A percentile compares a stretch with the other conserved stretches of the same genome.
phyloP scores from a whole-genome alignment of 2,113 vertebrate species.

The Apus apus region DNA sequence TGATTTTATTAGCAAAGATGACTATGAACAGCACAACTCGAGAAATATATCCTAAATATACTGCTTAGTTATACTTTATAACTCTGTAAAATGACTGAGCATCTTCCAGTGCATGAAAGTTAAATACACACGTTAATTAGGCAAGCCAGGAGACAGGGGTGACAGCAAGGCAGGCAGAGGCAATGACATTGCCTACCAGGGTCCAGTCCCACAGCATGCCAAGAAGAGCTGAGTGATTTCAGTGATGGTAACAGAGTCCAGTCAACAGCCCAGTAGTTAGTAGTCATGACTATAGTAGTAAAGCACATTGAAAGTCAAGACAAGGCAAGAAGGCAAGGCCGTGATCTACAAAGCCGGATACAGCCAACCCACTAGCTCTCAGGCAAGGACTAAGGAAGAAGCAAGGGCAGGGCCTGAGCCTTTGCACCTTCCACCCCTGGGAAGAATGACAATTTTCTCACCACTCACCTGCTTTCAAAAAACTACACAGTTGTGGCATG shows the following conservation, averaged over 20 bases:
- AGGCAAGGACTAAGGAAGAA: not conserved
- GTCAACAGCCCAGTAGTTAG: not conserved
- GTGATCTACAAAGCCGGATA: not conserved
- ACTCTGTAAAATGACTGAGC: not conserved
- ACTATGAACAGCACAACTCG: not conserved
- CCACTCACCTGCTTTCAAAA: not conserved
- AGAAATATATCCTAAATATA: not conserved
- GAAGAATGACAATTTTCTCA: not conserved
- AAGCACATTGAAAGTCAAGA: not conserved
- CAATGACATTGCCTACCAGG: not conserved
- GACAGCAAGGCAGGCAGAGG: not conserved
- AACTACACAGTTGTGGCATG: not conserved
- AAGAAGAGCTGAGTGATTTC: not conserved
- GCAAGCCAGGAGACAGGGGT: not conserved
- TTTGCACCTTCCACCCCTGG: no score
- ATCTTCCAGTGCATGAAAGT: not conserved
- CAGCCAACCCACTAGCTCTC: not conserved
- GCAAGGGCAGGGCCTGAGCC: not conserved
- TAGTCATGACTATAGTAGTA: accelerated
- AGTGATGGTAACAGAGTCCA: not conserved
- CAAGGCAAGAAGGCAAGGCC: not conserved
- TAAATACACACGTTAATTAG: not conserved
- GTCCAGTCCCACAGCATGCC: not conserved
- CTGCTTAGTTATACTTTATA: not conserved
- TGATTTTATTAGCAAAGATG: not conserved